Percentiles rank a stretch among this genome's conserved stretches.
Conservation (phyloP, 1,140 invertebrate genomes). For the Hycleus cichorii region DNA sequence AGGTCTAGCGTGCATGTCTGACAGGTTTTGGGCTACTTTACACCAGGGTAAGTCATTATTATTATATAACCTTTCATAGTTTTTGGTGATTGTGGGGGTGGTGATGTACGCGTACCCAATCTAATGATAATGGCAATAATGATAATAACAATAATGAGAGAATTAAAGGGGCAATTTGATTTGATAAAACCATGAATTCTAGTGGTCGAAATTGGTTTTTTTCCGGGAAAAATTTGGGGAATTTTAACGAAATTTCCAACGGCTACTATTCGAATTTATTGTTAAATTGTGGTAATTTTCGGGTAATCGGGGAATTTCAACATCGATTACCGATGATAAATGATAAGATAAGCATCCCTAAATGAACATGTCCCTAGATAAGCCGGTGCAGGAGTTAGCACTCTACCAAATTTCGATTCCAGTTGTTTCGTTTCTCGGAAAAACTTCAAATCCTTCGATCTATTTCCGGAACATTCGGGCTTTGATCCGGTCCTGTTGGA, state of each 20-base stretch:
- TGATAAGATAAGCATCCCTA: slow-evolving; percentile 12
- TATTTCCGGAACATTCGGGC: too few relatives aligned
- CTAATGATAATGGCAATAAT: too few relatives aligned
- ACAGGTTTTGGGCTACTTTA: slow-evolving; percentile 8
- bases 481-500: too few relatives aligned
- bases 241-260: neutral
- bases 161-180: too few relatives aligned
- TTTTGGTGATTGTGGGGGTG: slow-evolving; percentile 5
- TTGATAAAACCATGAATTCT: too few relatives aligned
- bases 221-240: too few relatives aligned
- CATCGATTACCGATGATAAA: neutral
- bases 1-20: slow-evolving; percentile 35
- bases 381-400: neutral
- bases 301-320: too few relatives aligned
- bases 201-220: too few relatives aligned
- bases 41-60: slow-evolving; percentile 13
- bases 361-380: neutral
- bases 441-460: too few relatives aligned
- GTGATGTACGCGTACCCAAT: neutral
- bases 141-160: too few relatives aligned
- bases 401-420: too few relatives aligned
- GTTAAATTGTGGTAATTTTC: neutral
- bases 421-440: neutral
- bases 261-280: neutral
- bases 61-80: neutral